phyloP scores from a whole-genome alignment of 2,113 vertebrate genomes.

The Sardina pilchardus region DNA sequence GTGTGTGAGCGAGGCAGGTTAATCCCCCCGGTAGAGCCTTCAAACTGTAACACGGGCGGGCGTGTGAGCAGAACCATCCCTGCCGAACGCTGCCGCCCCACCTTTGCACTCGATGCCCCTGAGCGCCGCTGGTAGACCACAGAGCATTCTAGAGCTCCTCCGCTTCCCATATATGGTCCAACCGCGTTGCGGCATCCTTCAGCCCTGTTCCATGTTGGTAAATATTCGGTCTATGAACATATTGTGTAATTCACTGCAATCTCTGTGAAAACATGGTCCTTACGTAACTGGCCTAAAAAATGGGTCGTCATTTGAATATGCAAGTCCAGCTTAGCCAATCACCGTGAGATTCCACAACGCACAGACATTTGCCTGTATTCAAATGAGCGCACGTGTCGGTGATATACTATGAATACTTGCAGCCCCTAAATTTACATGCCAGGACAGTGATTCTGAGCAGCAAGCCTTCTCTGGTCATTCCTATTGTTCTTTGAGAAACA shows the following conservation, averaged over 20 bases:
- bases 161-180: not conserved
- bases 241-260: constrained; percentile 13
- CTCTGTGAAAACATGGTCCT: constrained; percentile 13
- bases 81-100: not conserved
- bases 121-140: not conserved
- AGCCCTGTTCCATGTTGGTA: not conserved
- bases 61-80: not conserved
- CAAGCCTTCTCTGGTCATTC: not conserved
- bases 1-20: not conserved
- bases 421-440: not conserved
- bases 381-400: not conserved
- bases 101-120: not conserved
- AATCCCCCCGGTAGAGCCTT: not conserved
- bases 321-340: not conserved
- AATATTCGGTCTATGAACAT: not conserved
- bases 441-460: not conserved
- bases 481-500: not conserved
- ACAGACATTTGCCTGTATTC: constrained; percentile 7
- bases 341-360: not conserved
- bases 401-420: not conserved
- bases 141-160: not conserved
- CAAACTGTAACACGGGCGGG: not conserved
- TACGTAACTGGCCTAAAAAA: constrained; percentile 28
- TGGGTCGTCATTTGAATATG: constrained; percentile 33
- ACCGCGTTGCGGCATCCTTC: not conserved